phyloP scores from a whole-genome alignment of 1,140 invertebrate genomes.

The Linepithema humile region DNA sequence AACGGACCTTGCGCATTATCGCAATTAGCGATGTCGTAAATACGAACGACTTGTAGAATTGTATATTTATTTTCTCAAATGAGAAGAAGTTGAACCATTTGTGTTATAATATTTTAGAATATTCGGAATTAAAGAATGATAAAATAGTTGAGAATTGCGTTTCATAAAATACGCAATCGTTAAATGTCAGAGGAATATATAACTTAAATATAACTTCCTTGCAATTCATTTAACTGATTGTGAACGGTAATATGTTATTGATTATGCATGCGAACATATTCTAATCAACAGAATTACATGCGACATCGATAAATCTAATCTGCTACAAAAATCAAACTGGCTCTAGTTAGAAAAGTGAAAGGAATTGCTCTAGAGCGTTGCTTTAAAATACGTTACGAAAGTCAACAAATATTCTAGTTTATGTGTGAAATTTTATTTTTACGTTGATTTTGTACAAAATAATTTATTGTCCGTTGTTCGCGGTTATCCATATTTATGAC shows the following conservation, averaged over 20 bases:
- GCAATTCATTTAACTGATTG: not conserved
- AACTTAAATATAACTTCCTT: not conserved
- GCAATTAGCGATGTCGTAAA: conserved; percentile 21
- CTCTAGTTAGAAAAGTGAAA: conserved; percentile 21
- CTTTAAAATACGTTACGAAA: not conserved
- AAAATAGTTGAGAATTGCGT: not conserved
- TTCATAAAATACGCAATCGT: not conserved
- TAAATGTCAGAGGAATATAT: not conserved
- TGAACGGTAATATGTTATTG: not conserved
- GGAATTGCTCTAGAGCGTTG: not conserved
- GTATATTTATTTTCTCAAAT: not conserved
- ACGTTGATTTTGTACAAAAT: not conserved
- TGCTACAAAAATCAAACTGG: not conserved
- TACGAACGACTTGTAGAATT: not conserved
- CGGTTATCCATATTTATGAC: not conserved
- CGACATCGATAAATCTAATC: conserved; percentile 32
- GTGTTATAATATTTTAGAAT: not conserved
- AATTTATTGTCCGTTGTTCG: not conserved
- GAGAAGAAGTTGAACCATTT: not conserved
- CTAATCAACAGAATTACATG: not conserved
- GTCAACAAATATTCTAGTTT: not conserved
- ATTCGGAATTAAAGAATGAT: not conserved
- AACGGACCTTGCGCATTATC: conserved; percentile 28
- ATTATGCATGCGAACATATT: conserved; percentile 17
- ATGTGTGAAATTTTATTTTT: too few species aligned